phyloP scores from a whole-genome alignment of 2,113 vertebrate species.

The Martes martes region DNA sequence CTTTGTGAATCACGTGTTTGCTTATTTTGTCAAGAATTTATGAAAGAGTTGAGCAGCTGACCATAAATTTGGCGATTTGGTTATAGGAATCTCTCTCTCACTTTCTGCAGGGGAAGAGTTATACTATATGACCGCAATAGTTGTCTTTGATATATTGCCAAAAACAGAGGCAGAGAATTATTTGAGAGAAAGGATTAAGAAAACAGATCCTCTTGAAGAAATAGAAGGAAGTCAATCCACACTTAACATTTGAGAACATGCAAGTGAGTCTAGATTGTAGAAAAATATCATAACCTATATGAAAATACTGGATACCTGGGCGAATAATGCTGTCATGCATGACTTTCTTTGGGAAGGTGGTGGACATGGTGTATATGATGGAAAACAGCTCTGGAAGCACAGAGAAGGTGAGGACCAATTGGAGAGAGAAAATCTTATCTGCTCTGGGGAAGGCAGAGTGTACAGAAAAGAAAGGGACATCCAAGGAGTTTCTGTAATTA shows the following conservation, averaged over 20 bases:
- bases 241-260: background rate
- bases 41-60: background rate
- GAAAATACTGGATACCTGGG: background rate
- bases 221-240: background rate
- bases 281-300: background rate
- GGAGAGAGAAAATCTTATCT: background rate
- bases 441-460: background rate
- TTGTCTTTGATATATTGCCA: background rate
- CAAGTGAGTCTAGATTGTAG: background rate
- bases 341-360: background rate
- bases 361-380: background rate
- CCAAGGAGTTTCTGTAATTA: background rate
- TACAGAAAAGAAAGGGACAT: background rate
- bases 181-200: background rate
- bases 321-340: background rate
- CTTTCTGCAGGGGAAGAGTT: background rate
- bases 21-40: background rate
- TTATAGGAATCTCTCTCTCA: background rate
- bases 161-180: background rate
- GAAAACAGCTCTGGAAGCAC: background rate
- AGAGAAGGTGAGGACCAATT: background rate
- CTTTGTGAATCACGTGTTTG: background rate
- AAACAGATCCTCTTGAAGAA: background rate
- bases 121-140: background rate
- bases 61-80: background rate